Evolutionary conservation across 1,140 invertebrate genomes (phyloP), one percentile per base, ranked within the genome.

Genomic region (Diplogasteroides magnus): DNA sequence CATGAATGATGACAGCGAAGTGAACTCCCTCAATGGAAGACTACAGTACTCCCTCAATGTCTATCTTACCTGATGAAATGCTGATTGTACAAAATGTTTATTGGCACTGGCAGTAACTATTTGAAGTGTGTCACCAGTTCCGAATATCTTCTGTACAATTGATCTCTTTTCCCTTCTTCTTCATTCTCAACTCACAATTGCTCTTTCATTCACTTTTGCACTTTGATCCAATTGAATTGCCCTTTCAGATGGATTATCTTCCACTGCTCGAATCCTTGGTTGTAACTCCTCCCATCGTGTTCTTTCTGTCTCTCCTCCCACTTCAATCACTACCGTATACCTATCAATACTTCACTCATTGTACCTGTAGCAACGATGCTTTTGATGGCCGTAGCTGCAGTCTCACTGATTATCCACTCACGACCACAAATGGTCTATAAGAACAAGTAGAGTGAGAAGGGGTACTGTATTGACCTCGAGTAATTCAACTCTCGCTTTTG

Each of bases 111-210:
- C 66, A 6, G 66, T 68, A 14, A 68, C 2, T 13, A 27, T 27
- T 31, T 29, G 3, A 19, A 63, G 26, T n/a, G 15, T 19, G 28
- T 68, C 66, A 3, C 66, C 66, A 3, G 66, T 61, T 0, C 66
- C 66, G 57, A 68, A 68, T 25, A 68, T 31, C 29, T 15, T 68
- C 66, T 68, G 65, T 56, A 58, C n/a, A n/a, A n/a, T n/a, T n/a
- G n/a, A n/a, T n/a, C n/a, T n/a, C n/a, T n/a, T n/a, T n/a, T n/a
- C n/a, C n/a, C n/a, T n/a, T n/a, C n/a, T n/a, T n/a, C n/a, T n/a
- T n/a, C n/a, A n/a, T n/a, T n/a, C n/a, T n/a, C n/a, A n/a, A 48
- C 37, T 48, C 19, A 48, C 37, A 48, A 48, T 48, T 6, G 37
- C 6, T 48, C 37, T 6, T 11, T 48, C 37, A 48, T 48, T 48